Base-by-base conservation (phyloP, 2,888 invertebrate species). In the Scelioninae gen. 1 region DNA sequence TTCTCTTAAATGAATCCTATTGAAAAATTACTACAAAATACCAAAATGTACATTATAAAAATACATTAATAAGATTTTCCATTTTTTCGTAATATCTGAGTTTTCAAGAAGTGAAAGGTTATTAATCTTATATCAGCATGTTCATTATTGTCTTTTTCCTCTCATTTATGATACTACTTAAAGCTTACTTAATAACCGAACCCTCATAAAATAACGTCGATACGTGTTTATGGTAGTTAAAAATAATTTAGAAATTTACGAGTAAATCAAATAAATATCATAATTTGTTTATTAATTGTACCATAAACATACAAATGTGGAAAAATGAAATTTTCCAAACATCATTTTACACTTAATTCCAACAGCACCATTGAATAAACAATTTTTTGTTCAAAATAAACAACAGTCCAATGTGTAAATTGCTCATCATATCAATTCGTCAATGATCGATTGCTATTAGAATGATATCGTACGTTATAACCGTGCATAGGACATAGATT, bases 81-180 rank as follows among this genome's bases (percentile, higher is more conserved):
- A 55, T 66, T 66, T 66, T 66, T 53, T 23, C 23, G 53, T 40
- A 66, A 43, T n/a, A 65, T 15, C 23, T 40, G 38, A 51, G 32
- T 66, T 53, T 66, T 66, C 40, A 66, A 53, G 40, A 66, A 66
- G 43, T 66, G 53, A 66, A 53, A 66, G 66, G 53, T 66, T 55
- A 66, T 66, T 66, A 66, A 66, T 66, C 13, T 40, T 43, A n/a
- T n/a, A 29, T 10, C 53, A 53, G 31, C 38, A 11, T 38, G 66
- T 40, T 53, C 53, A 66, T 68, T 68, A 43, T 68, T 68, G 45
- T 68, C 15, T 55, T 68, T 68, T 68, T 68, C 29, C n/a, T 55
- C 68, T 68, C 43, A 45, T 68, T 55, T 68, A 55, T 45, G 68
- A 55, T 68, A 66, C 53, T 66, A 68, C 32, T 45, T 68, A 32